phyloP scores from a whole-genome alignment of 2,797 vertebrate species.

The Cryptoblepharus egeriae region DNA sequence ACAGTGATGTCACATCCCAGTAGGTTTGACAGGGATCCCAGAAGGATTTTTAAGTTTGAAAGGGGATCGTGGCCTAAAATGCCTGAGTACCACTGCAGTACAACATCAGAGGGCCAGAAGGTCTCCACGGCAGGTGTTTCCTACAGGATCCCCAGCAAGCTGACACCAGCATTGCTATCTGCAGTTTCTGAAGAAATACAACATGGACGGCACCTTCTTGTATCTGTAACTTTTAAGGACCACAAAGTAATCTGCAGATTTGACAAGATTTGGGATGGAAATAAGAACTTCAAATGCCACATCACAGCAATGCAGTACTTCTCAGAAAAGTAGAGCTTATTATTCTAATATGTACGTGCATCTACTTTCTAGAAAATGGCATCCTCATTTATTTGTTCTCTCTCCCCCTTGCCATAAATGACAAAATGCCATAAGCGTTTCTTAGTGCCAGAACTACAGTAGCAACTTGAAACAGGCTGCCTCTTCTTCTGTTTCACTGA shows the following conservation, averaged over 20 bases:
- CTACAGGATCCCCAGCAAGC: too few species aligned
- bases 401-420: constrained; percentile 1
- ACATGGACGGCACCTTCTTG: background rate
- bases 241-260: rapidly evolving
- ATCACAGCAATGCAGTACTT: background rate
- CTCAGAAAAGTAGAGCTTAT: background rate
- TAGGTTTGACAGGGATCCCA: too few species aligned
- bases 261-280: background rate
- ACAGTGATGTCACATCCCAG: too few species aligned
- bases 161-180: too few species aligned
- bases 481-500: background rate
- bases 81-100: too few species aligned
- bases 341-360: background rate
- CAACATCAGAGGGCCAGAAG: too few species aligned
- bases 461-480: background rate
- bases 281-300: background rate
- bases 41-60: too few species aligned
- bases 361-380: background rate
- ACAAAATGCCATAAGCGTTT: background rate
- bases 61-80: too few species aligned
- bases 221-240: background rate
- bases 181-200: background rate
- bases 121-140: too few species aligned
- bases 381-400: constrained; percentile 21
- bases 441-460: background rate